phyloP scores from a whole-genome alignment of 2,797 vertebrate species.

The Gobio occitaniae region DNA sequence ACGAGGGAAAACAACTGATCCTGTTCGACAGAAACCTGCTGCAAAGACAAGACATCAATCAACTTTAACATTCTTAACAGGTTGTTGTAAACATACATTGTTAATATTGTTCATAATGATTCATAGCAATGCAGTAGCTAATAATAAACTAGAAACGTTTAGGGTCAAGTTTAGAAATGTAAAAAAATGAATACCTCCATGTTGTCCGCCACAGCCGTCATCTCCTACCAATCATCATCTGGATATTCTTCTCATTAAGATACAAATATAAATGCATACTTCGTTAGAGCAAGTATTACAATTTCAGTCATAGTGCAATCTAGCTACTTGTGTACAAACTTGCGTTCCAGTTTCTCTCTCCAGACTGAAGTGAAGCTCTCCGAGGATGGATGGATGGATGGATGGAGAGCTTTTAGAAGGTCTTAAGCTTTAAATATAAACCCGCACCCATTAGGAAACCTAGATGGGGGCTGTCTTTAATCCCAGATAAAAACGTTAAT shows the following conservation, averaged over 20 bases:
- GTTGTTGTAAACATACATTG: not conserved
- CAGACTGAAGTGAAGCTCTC: constrained; percentile 55
- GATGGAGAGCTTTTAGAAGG: constrained; percentile 73
- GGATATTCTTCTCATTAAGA: not conserved
- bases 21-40: constrained; percentile 65
- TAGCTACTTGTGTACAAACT: not conserved
- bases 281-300: not conserved
- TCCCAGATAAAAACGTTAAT: constrained; percentile 82
- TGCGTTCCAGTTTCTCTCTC: constrained; percentile 48
- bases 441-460: constrained; percentile 70
- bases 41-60: not conserved
- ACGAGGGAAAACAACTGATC: constrained; percentile 77
- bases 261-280: not conserved
- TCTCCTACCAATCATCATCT: constrained; percentile 8
- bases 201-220: not conserved
- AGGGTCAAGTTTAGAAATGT: not conserved
- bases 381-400: constrained; percentile 44
- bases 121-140: not conserved
- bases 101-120: not conserved
- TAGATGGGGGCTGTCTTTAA: constrained; percentile 66
- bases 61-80: not conserved
- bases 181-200: constrained; percentile 26
- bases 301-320: not conserved
- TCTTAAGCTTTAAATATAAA: constrained; percentile 72
- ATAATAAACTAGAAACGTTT: not conserved